Percentiles rank a stretch among this genome's conserved stretches.
These are phyloP conservation scores for Rhadinocentrus ornatus DNA, from an alignment of 2,797 vertebrate genomes.

Conservation along the genomic window DNA sequence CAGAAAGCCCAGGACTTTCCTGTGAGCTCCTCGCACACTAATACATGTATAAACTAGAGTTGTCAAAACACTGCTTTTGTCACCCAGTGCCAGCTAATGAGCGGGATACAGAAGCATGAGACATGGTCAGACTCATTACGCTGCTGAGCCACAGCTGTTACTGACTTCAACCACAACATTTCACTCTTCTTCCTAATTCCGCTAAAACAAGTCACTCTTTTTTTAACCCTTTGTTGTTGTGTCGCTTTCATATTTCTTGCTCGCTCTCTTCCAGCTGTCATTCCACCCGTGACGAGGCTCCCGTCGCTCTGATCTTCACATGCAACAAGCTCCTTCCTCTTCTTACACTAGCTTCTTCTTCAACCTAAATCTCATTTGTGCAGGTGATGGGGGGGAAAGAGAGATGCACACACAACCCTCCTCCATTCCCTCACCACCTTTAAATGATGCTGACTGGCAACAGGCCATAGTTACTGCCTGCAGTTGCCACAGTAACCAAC, in stretches of 20 bases:
- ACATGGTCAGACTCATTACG: constrained; percentile 50
- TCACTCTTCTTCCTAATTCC: constrained; percentile 29
- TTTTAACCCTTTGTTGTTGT: constrained; percentile 39
- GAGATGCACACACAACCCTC: constrained; percentile 3
- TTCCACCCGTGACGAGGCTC: constrained; percentile 35
- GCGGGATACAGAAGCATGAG: constrained; percentile 34
- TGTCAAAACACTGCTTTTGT: constrained; percentile 49
- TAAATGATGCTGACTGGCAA: constrained; percentile 41
- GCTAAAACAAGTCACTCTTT: constrained; percentile 40
- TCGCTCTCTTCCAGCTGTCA: constrained; percentile 30
- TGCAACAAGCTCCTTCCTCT: constrained; percentile 25
- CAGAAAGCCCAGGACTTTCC: constrained; percentile 14
- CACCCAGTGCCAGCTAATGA: constrained; percentile 56
- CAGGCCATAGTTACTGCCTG: constrained; percentile 51
- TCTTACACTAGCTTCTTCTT: constrained; percentile 10
- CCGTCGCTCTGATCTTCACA: constrained; percentile 37
- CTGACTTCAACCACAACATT: constrained; percentile 63
- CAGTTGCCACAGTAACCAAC: constrained; percentile 59
- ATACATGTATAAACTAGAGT: constrained; percentile 34
- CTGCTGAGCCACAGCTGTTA: constrained; percentile 50
- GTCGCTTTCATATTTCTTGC: constrained; percentile 43
- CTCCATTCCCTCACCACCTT: constrained; percentile 17
- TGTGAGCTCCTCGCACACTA: constrained; percentile 11
- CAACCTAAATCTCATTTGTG: constrained; percentile 28
- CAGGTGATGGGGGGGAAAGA: constrained; percentile 1